These are phyloP conservation scores for Ptychoptera contaminata DNA, from an alignment of 2,888 invertebrate genomes.

Conservation along the genomic window DNA sequence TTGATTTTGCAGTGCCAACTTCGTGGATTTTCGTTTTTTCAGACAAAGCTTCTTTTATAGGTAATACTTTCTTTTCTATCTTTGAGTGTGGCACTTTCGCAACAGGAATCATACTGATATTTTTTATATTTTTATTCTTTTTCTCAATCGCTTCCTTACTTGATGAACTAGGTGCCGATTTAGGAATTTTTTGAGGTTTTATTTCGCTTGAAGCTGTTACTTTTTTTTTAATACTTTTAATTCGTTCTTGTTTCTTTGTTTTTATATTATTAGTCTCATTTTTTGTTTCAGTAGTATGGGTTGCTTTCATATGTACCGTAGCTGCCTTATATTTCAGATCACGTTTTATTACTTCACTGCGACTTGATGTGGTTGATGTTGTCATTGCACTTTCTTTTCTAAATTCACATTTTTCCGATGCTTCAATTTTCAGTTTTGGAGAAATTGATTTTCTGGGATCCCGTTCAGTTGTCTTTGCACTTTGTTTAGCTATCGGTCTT, in stretches of 20 bases:
- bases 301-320: background rate
- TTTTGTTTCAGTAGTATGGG: background rate
- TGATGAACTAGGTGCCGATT: background rate
- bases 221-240: background rate
- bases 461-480: background rate
- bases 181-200: too few relatives aligned
- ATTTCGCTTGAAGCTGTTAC: background rate
- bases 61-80: too few relatives aligned
- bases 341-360: background rate
- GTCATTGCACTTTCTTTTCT: background rate
- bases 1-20: too few relatives aligned
- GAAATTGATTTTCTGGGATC: background rate
- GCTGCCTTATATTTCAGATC: background rate
- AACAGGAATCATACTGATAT: constrained; percentile 5
- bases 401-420: background rate
- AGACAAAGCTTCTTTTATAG: too few relatives aligned
- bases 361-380: background rate
- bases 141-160: constrained; percentile 5
- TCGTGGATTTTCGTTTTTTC: too few relatives aligned
- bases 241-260: background rate
- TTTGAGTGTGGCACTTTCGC: background rate
- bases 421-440: background rate
- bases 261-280: background rate
- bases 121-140: constrained; percentile 7
- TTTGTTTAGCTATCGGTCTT: background rate